Evolutionary conservation across 2,888 invertebrate species (phyloP), one percentile per base, ranked within the genome.

Genomic region (Troglohyphantes excavatus): DNA sequence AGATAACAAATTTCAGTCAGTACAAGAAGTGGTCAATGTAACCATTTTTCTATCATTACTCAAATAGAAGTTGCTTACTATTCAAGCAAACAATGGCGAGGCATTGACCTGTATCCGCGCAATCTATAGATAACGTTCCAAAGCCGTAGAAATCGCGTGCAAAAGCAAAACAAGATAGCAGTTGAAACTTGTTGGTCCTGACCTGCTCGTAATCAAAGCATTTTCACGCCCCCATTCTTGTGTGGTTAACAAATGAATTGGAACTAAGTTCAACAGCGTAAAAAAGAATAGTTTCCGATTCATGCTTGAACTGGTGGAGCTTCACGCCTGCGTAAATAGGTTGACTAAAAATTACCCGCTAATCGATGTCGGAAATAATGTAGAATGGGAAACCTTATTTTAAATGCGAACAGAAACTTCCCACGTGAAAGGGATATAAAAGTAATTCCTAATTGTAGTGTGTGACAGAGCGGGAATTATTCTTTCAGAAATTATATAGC

Each of bases 121-220:
- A n/a, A n/a, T n/a, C n/a, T n/a, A n/a, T n/a, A n/a, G 53, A 53
- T 53, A 53, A 53, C 13, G 53, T 53, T n/a, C 53, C 5, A 13
- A 53, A n/a, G 53, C 53, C 2, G 5, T 17, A 53, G 53, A 53
- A 53, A n/a, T 53, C 13, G 39, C 39, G 39, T 39, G 39, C 39
- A 39, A n/a, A 53, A 53, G 53, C n/a, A 53, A 53, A 53, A 53
- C 53, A 53, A 53, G 53, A 53, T 53, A 6, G 33, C 9, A 33
- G 53, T n/a, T 53, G 53, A 53, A 53, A 53, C 53, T 53, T n/a
- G 53, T 53, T n/a, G 53, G 53, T 53, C 53, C 53, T 53, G 53
- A 53, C 53, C 53, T n/a, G 53, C 9, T n/a, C 53, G 17, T n/a
- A 17, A 53, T 53, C 53, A 53, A 53, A 5, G 53, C 2, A n/a